Conservation (phyloP, 2,888 invertebrate genomes). For the Amaurobius ferox region DNA sequence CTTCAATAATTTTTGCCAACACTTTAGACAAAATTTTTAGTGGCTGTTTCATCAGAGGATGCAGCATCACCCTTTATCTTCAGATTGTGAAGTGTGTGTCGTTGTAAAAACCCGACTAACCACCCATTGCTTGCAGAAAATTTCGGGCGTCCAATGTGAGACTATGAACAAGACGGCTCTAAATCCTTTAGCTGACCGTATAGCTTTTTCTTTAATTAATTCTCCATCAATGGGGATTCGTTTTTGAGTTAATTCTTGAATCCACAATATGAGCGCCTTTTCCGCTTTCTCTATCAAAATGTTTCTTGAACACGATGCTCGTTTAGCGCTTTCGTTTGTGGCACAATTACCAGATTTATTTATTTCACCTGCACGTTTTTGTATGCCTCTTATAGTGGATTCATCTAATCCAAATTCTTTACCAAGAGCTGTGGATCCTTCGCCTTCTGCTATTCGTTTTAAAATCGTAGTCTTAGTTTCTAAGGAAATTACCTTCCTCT, state of each 20-base stretch:
- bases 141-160: conserved; percentile 5
- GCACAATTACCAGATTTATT: conserved; percentile 33
- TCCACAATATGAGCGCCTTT: conserved; percentile 34
- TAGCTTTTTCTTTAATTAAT: conserved; percentile 49
- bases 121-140: conserved; percentile 41
- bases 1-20: no score
- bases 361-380: no score
- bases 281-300: conserved; percentile 35
- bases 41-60: no score
- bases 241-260: conserved; percentile 43
- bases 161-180: conserved; percentile 13
- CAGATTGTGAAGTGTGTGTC: conserved; percentile 22
- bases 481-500: no score
- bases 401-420: no score
- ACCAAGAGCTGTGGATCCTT: no score
- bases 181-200: conserved; percentile 35
- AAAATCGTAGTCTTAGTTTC: no score
- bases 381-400: no score
- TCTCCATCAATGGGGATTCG: conserved; percentile 22
- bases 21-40: no score
- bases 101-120: conserved; percentile 34
- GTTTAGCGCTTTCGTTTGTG: conserved; percentile 26
- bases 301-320: conserved; percentile 34
- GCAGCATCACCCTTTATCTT: no score
- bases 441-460: no score